These are phyloP conservation scores for Copsychus sechellarum DNA, from an alignment of 2,113 vertebrate genomes.

Conservation along the genomic window DNA sequence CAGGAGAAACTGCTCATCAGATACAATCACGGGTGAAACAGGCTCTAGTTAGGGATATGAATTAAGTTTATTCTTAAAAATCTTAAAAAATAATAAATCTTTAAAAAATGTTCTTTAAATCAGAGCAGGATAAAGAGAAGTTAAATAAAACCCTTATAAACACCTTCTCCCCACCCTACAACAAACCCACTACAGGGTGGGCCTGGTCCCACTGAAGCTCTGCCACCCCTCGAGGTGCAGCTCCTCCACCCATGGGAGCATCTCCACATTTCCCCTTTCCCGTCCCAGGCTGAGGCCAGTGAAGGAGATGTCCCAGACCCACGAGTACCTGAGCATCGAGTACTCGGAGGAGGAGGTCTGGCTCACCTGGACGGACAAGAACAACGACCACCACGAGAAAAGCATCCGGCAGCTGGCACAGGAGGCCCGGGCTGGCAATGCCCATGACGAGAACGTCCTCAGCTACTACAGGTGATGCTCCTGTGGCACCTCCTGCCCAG, in stretches of 20 bases:
- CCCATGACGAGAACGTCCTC: constrained; percentile 91
- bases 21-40: rapidly evolving
- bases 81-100: too few species aligned
- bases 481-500: background rate
- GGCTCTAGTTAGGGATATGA: background rate
- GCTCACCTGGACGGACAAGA: constrained; percentile 93
- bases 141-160: background rate
- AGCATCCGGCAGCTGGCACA: constrained; percentile 92
- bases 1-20: background rate
- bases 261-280: background rate
- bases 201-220: background rate
- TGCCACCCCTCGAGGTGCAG: rapidly evolving
- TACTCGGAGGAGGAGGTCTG: constrained; percentile 96
- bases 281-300: constrained; percentile 81
- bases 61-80: background rate
- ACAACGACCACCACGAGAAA: constrained; percentile 88
- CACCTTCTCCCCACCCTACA: background rate
- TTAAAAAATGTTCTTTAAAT: background rate
- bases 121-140: background rate
- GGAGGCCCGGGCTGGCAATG: constrained; percentile 92
- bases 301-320: constrained; percentile 81
- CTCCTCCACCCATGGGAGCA: rapidly evolving
- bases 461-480: constrained; percentile 91
- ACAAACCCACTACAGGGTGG: background rate
- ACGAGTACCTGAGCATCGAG: constrained; percentile 86